Conservation (phyloP, 2,888 invertebrate genomes). For the Diarsia brunnea region DNA sequence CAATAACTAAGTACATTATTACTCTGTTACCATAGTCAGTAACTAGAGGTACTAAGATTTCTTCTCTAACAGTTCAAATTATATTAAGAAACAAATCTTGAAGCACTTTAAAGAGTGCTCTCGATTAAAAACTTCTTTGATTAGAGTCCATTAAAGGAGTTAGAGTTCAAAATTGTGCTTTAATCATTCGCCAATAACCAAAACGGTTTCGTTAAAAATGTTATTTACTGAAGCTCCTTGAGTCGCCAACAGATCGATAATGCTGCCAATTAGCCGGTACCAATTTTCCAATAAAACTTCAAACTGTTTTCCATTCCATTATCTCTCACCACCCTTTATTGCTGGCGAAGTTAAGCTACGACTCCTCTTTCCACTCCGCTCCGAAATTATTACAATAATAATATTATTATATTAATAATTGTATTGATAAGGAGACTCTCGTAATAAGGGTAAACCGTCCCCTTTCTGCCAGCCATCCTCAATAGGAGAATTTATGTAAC, state of each 20-base stretch:
- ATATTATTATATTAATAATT: conserved; percentile 91
- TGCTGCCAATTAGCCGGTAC: conserved; percentile 89
- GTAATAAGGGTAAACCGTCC: conserved; percentile 91
- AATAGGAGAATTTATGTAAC: conserved; percentile 91
- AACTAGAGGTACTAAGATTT: conserved; percentile 32
- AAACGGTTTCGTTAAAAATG: conserved; percentile 77
- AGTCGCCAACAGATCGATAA: conserved; percentile 87
- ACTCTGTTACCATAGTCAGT: conserved; percentile 20
- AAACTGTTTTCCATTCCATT: conserved; percentile 91
- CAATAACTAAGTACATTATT: conserved; percentile 8
- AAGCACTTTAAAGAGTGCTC: conserved; percentile 68
- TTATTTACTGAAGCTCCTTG: conserved; percentile 77
- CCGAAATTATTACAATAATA: conserved; percentile 91
- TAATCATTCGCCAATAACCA: conserved; percentile 69
- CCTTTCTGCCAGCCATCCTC: conserved; percentile 91
- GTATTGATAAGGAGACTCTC: conserved; percentile 91
- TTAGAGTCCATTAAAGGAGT: conserved; percentile 70
- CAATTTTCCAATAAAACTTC: conserved; percentile 91
- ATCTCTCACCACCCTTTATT: conserved; percentile 90
- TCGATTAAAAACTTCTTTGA: conserved; percentile 70
- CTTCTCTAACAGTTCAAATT: conserved; percentile 61
- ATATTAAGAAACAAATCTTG: conserved; percentile 69
- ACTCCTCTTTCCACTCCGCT: conserved; percentile 86
- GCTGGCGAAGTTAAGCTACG: conserved; percentile 89
- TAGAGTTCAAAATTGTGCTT: conserved; percentile 68